phyloP scores from a whole-genome alignment of 2,113 vertebrate genomes.

The Macaca nemestrina region DNA sequence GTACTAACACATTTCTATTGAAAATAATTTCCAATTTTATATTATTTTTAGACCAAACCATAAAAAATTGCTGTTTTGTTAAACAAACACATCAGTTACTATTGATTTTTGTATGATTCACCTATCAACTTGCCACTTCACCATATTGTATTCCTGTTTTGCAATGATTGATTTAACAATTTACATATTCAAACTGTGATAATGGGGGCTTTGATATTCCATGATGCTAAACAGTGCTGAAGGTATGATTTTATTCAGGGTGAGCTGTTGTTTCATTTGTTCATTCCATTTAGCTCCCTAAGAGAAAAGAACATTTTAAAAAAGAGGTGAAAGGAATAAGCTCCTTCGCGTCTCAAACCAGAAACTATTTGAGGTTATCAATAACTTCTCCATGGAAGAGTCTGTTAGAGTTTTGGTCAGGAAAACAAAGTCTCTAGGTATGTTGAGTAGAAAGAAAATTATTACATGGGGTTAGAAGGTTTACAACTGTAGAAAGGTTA shows the following conservation, averaged over 20 bases:
- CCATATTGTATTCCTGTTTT: neutral
- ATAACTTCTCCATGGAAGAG: neutral
- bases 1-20: neutral
- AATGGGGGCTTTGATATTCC: neutral
- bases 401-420: neutral
- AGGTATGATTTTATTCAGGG: neutral
- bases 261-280: neutral
- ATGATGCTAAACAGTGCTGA: neutral
- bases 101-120: neutral
- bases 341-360: neutral
- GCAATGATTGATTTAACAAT: neutral
- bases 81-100: neutral
- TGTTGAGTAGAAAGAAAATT: neutral
- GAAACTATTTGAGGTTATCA: neutral
- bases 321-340: neutral
- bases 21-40: conserved; percentile 28
- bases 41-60: neutral
- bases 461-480: neutral
- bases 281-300: neutral
- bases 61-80: neutral
- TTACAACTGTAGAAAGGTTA: neutral
- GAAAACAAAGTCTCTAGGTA: neutral
- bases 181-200: neutral
- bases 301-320: neutral
- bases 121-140: neutral